Evolutionary conservation across 2,797 vertebrate species (phyloP).

Genomic region (Arctocebus calabarensis): DNA sequence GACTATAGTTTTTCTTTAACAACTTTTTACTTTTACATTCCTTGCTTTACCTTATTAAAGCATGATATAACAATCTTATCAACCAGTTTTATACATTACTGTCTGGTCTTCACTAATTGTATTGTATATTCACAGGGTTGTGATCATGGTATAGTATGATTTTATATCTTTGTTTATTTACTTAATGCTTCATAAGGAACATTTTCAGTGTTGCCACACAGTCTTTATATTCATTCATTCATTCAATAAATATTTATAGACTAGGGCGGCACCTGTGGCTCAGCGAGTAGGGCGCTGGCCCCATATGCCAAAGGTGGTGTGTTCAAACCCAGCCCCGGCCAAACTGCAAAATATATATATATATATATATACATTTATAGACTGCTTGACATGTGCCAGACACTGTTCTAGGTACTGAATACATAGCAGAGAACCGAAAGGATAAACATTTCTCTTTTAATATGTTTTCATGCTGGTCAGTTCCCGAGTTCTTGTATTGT

Average conservation of each 20-base stretch:
- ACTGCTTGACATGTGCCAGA: neutral
- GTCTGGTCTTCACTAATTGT: neutral
- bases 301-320: no score
- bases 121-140: neutral
- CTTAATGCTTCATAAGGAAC: neutral
- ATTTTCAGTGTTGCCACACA: neutral
- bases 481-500: neutral
- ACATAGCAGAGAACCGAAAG: neutral
- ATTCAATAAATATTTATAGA: neutral
- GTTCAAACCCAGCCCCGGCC: no score
- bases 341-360: no score
- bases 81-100: neutral
- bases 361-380: no score
- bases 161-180: neutral
- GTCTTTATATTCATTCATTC: neutral
- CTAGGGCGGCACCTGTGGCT: no score
- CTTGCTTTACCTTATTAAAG: constrained; percentile 7
- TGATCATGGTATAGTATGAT: neutral
- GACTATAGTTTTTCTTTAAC: neutral
- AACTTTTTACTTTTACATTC: neutral
- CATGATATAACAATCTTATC: neutral
- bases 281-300: no score
- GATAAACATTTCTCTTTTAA: neutral
- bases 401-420: neutral
- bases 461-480: neutral